Evolutionary conservation across 2,888 invertebrate genomes (phyloP).

Genomic region (Erebia ligea): DNA sequence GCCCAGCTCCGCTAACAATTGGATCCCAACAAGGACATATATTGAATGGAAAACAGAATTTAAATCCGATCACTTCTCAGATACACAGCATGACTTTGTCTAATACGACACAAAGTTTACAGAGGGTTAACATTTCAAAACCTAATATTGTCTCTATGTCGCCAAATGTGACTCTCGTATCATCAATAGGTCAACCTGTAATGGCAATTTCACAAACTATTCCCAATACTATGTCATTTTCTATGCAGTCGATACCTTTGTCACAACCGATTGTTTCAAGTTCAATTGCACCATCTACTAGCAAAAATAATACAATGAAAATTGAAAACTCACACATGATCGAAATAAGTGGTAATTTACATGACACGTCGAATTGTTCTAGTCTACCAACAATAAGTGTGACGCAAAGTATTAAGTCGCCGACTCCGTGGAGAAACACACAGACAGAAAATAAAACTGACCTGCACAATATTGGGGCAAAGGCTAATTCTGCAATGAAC

Average conservation of each 20-base stretch:
- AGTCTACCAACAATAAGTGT: conserved; percentile 76
- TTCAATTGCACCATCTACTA: conserved; percentile 70
- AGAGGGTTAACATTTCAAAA: conserved; percentile 65
- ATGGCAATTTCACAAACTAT: conserved; percentile 78
- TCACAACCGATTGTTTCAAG: conserved; percentile 79
- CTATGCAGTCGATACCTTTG: conserved; percentile 74
- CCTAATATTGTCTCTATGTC: conserved; percentile 68
- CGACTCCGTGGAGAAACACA: conserved; percentile 69
- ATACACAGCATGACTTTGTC: conserved; percentile 74
- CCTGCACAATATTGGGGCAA: conserved; percentile 65
- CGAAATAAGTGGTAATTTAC: conserved; percentile 76
- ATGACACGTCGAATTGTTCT: conserved; percentile 63
- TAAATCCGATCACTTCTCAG: conserved; percentile 79
- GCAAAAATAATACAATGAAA: conserved; percentile 65
- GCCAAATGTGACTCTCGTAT: conserved; percentile 74
- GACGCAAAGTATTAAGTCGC: conserved; percentile 74
- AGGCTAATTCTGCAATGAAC: conserved; percentile 58
- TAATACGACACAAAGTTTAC: conserved; percentile 65
- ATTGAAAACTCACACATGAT: conserved; percentile 76
- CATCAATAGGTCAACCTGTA: conserved; percentile 75
- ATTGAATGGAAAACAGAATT: conserved; percentile 66
- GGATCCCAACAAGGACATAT: conserved; percentile 64
- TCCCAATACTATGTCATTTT: conserved; percentile 66
- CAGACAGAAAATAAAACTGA: conserved; percentile 71
- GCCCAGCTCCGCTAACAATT: conserved; percentile 57